phyloP scores from a whole-genome alignment of 2,888 invertebrate species.

The Hypolimnas misippus region DNA sequence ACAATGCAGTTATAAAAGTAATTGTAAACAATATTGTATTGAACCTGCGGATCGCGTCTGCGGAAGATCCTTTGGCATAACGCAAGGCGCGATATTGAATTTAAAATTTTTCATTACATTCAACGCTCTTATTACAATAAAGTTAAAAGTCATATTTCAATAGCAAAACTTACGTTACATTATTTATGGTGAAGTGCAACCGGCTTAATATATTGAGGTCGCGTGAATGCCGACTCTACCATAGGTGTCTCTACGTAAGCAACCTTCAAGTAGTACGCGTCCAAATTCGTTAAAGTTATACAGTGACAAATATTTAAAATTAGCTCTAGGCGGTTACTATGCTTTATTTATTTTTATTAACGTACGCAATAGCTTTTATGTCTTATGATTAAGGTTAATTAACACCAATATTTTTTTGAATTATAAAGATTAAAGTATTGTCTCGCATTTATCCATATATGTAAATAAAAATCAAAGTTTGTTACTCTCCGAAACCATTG shows the following conservation, averaged over 20 bases:
- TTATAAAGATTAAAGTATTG: too few relatives aligned
- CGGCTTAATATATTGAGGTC: slow-evolving; percentile 40
- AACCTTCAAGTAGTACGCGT: slow-evolving; percentile 28
- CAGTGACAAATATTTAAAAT: not conserved
- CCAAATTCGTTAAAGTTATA: not conserved
- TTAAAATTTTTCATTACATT: slow-evolving; percentile 32
- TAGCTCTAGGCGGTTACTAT: not conserved
- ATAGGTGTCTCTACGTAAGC: slow-evolving; percentile 16
- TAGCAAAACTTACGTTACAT: not conserved
- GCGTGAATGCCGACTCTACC: slow-evolving; percentile 17
- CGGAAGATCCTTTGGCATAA: slow-evolving; percentile 46
- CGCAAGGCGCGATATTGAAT: slow-evolving; percentile 39
- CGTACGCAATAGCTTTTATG: too few relatives aligned
- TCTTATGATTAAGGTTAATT: too few relatives aligned
- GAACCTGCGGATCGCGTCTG: slow-evolving; percentile 31
- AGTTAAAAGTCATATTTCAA: slow-evolving; percentile 33
- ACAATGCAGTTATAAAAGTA: slow-evolving; percentile 31
- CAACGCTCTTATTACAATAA: slow-evolving; percentile 31
- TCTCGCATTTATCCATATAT: too few relatives aligned
- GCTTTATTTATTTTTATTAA: too few relatives aligned
- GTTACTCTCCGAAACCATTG: too few relatives aligned
- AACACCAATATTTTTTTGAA: too few relatives aligned
- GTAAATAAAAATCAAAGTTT: too few relatives aligned
- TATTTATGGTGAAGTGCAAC: slow-evolving; percentile 37
- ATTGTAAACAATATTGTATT: slow-evolving; percentile 21